phyloP scores from a whole-genome alignment of 2,888 invertebrate species.

The Cheilosia scutellata region DNA sequence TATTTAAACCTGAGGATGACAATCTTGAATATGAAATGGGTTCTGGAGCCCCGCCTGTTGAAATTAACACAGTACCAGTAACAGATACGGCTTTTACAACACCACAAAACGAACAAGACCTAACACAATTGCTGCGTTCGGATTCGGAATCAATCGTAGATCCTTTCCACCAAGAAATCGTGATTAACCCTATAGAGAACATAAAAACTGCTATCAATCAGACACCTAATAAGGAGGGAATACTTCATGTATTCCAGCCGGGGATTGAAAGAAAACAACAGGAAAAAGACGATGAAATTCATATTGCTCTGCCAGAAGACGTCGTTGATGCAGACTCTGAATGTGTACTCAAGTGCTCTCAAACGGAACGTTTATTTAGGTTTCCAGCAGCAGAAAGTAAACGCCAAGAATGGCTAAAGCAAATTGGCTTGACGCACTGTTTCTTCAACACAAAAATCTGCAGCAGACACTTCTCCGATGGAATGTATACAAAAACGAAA shows the following conservation, averaged over 20 bases:
- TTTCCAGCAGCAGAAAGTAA: conserved; percentile 34
- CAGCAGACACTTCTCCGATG: conserved; percentile 51
- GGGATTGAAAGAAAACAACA: neutral
- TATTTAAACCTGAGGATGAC: conserved; percentile 5
- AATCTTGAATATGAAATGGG: neutral
- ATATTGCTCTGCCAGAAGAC: conserved; percentile 1
- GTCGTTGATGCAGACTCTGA: neutral
- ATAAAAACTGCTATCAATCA: conserved; percentile 28
- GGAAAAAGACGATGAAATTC: neutral
- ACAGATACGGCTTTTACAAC: neutral
- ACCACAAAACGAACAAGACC: neutral
- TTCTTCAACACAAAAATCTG: conserved; percentile 48
- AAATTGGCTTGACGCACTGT: conserved; percentile 53
- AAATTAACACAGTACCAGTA: neutral
- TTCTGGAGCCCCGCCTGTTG: neutral
- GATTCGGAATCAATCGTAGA: neutral
- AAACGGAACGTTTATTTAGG: conserved; percentile 7
- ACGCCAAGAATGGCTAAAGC: conserved; percentile 36
- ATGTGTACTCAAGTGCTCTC: conserved; percentile 54
- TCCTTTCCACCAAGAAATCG: conserved; percentile 2
- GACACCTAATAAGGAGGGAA: conserved; percentile 19
- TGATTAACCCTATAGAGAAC: conserved; percentile 45
- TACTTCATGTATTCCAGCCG: conserved; percentile 44
- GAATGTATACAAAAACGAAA: conserved; percentile 28
- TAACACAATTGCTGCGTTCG: neutral